phyloP scores from a whole-genome alignment of 2,113 vertebrate genomes.

The Cynopterus brachyotis region DNA sequence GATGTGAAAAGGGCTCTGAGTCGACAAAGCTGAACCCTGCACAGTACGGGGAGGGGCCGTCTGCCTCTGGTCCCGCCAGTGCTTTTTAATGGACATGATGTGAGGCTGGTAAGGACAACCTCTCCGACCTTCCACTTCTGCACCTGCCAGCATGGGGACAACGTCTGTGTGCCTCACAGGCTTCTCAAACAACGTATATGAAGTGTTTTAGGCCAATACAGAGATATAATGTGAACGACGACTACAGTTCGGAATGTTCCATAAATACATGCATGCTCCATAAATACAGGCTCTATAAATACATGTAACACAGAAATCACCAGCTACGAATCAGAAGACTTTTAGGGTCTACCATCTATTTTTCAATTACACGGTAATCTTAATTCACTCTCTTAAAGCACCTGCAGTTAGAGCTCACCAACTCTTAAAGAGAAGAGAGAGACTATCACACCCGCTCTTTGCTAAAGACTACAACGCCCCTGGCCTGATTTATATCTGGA shows the following conservation, averaged over 20 bases:
- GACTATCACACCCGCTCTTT: background rate
- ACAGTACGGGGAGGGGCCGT: background rate
- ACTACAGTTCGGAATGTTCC: background rate
- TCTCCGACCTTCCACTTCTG: background rate
- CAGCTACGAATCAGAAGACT: background rate
- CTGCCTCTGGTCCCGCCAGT: background rate
- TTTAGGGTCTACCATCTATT: background rate
- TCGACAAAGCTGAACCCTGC: accelerated
- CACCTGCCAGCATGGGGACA: background rate
- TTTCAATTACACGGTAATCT: background rate
- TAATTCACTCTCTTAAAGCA: background rate
- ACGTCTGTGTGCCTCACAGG: background rate
- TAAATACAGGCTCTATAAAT: background rate
- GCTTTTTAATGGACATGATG: background rate
- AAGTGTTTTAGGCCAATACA: background rate
- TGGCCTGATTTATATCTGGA: background rate
- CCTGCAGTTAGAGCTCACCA: background rate
- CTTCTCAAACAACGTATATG: background rate
- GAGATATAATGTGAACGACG: background rate
- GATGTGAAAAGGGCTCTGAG: background rate
- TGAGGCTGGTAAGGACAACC: background rate
- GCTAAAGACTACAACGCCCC: background rate
- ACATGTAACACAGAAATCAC: background rate
- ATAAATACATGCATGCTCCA: background rate
- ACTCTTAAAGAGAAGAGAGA: background rate